Evolutionary conservation across 2,888 invertebrate genomes (phyloP).

Genomic region (Euclidia mi): DNA sequence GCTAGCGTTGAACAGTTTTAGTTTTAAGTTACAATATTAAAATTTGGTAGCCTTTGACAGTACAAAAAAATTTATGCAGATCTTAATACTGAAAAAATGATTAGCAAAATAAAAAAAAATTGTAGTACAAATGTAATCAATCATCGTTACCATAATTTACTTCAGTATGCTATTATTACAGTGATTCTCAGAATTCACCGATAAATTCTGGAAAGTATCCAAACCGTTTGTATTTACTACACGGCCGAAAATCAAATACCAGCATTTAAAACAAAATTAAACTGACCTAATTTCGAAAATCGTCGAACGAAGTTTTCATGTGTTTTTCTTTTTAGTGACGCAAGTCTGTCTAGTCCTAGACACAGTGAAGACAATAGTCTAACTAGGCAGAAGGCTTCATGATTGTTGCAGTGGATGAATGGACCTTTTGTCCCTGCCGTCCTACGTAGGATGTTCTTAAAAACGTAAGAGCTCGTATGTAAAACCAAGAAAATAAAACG

Average conservation of each 20-base stretch:
- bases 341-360: slow-evolving; percentile 61
- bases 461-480: slow-evolving; percentile 56
- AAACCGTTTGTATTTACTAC: slow-evolving; percentile 35
- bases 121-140: neutral
- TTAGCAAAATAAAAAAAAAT: too few relatives aligned
- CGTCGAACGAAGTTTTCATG: slow-evolving; percentile 28
- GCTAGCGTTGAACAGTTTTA: slow-evolving; percentile 17
- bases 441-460: slow-evolving; percentile 67
- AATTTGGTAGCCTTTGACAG: too few relatives aligned
- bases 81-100: too few relatives aligned
- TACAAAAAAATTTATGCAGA: too few relatives aligned
- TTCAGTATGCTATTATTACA: slow-evolving; percentile 17
- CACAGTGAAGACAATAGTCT: slow-evolving; percentile 74
- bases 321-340: slow-evolving; percentile 61
- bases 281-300: slow-evolving; percentile 47
- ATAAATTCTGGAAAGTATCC: slow-evolving; percentile 43
- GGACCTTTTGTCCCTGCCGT: slow-evolving; percentile 71
- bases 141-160: slow-evolving; percentile 8
- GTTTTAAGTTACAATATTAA: neutral
- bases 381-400: slow-evolving; percentile 69
- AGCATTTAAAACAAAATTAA: slow-evolving; percentile 36
- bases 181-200: slow-evolving; percentile 14
- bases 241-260: slow-evolving; percentile 29
- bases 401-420: slow-evolving; percentile 77
- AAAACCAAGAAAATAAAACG: slow-evolving; percentile 52